Evolutionary conservation across 2,888 invertebrate genomes (phyloP).

Genomic region (Ophioninae sp.): DNA sequence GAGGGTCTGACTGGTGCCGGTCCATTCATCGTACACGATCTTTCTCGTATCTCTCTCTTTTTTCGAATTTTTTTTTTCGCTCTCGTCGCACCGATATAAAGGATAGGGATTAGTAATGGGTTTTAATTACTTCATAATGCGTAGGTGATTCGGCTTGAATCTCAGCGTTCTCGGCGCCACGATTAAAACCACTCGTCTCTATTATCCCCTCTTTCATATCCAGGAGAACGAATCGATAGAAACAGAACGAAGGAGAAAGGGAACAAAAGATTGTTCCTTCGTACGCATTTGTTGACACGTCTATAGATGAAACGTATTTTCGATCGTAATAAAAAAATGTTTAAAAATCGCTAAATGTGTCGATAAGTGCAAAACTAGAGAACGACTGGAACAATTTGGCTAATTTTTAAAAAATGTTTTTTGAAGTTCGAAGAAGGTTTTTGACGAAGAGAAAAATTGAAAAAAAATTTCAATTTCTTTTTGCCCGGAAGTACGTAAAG

Average conservation of each 20-base stretch:
- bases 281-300: no score
- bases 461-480: no score
- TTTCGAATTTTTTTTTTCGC: slow-evolving; percentile 60
- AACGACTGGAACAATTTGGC: no score
- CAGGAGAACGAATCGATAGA: slow-evolving; percentile 32
- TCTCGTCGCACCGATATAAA: slow-evolving; percentile 73
- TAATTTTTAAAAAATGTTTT: no score
- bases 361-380: no score
- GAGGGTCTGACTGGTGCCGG: slow-evolving; percentile 78
- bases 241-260: neutral
- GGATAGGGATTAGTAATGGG: slow-evolving; percentile 80
- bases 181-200: slow-evolving; percentile 67
- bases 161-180: slow-evolving; percentile 74
- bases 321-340: no score
- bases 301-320: no score
- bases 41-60: slow-evolving; percentile 66
- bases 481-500: no score
- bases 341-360: no score
- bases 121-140: slow-evolving; percentile 81
- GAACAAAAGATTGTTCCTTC: neutral
- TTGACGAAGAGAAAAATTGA: no score
- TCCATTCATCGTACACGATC: slow-evolving; percentile 71
- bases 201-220: slow-evolving; percentile 13
- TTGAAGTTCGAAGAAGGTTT: no score
- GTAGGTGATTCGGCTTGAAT: slow-evolving; percentile 75